Evolutionary conservation across 2,797 vertebrate genomes (phyloP).

Genomic region (Chelmon rostratus): DNA sequence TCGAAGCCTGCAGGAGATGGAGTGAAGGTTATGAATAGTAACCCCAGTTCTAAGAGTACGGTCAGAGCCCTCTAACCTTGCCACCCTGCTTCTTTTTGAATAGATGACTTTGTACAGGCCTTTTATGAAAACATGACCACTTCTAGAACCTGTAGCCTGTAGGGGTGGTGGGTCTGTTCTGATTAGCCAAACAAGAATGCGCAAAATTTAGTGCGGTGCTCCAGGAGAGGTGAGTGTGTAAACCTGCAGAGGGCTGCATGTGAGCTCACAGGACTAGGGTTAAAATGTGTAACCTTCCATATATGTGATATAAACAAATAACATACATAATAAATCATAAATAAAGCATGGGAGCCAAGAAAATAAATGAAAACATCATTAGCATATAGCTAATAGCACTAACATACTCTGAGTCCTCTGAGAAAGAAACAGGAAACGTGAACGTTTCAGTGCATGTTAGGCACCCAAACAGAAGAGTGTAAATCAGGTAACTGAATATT

Average conservation of each 20-base stretch:
- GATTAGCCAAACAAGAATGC: conserved; percentile 39
- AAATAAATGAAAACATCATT: conserved; percentile 34
- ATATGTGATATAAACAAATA: conserved; percentile 24
- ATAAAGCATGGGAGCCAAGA: conserved; percentile 26
- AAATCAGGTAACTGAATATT: conserved; percentile 52
- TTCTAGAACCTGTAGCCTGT: conserved; percentile 22
- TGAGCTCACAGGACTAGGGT: conserved; percentile 13
- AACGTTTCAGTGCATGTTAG: conserved; percentile 28
- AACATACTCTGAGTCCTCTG: conserved; percentile 38
- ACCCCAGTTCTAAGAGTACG: conserved; percentile 40
- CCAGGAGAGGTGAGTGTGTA: background rate
- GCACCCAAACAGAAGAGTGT: conserved; percentile 33
- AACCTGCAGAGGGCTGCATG: conserved; percentile 16
- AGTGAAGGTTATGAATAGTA: conserved; percentile 56
- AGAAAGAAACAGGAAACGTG: conserved; percentile 25
- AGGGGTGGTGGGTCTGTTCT: conserved; percentile 19
- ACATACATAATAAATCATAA: conserved; percentile 31
- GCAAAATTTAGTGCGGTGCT: conserved; percentile 33
- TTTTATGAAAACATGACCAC: conserved; percentile 28
- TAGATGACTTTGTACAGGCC: conserved; percentile 30
- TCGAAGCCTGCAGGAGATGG: conserved; percentile 38
- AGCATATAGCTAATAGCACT: conserved; percentile 38
- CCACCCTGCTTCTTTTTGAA: conserved; percentile 26
- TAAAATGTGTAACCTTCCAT: conserved; percentile 8
- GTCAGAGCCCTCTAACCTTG: conserved; percentile 24